Evolutionary conservation across 2,797 vertebrate species (phyloP).

Genomic region (Lemur catta): DNA sequence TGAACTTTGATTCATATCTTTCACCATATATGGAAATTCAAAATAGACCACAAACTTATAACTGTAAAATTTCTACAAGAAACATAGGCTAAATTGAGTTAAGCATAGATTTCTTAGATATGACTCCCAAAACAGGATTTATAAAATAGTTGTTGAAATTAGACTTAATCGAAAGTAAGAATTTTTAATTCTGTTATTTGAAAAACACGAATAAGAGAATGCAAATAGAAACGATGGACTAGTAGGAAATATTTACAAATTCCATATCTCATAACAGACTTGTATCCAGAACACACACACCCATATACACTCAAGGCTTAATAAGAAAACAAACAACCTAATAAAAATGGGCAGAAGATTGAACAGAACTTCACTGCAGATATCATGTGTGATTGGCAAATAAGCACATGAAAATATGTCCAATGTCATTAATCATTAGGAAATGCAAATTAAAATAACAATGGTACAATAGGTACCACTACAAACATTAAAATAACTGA

Average conservation of each 20-base stretch:
- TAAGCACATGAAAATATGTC: neutral
- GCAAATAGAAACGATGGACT: neutral
- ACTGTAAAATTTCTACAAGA: neutral
- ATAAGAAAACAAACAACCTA: neutral
- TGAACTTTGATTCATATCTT: neutral
- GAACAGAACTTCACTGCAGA: neutral
- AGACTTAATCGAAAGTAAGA: neutral
- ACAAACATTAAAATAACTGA: neutral
- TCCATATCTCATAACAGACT: neutral
- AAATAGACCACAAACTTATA: neutral
- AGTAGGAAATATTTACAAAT: neutral
- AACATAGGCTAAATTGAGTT: neutral
- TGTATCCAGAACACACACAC: neutral
- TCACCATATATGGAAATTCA: neutral
- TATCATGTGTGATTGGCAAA: neutral
- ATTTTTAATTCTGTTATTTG: neutral
- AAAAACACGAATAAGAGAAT: neutral
- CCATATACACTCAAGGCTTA: neutral
- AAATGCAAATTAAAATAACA: constrained; percentile 12
- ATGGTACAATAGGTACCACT: neutral
- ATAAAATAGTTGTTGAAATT: neutral
- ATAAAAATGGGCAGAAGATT: neutral
- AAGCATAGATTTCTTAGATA: neutral
- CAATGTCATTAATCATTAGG: neutral
- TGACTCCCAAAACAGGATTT: neutral